These are phyloP conservation scores for Campylorhamphus procurvoides DNA, from an alignment of 2,113 vertebrate genomes.

Conservation along the genomic window DNA sequence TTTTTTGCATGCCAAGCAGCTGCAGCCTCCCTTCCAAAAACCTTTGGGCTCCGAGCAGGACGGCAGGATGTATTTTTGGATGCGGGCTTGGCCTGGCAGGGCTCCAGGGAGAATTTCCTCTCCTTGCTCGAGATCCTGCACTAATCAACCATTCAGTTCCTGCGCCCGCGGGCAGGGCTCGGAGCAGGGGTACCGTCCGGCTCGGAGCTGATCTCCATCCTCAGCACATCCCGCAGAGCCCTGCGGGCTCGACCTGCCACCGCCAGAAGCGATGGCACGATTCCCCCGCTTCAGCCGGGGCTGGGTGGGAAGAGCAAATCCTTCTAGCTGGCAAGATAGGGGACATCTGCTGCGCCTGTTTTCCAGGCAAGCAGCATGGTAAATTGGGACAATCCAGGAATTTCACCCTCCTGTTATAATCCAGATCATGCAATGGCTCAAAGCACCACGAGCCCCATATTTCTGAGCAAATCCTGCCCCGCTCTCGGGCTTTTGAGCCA, in stretches of 20 bases:
- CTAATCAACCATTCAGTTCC: conserved; percentile 14
- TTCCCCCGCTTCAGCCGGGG: background rate
- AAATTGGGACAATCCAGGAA: background rate
- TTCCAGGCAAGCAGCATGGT: background rate
- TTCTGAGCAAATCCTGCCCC: background rate
- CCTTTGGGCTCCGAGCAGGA: conserved; percentile 20
- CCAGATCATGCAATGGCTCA: background rate
- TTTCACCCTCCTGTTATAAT: background rate
- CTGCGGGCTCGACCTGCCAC: background rate
- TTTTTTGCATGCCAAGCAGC: conserved; percentile 24
- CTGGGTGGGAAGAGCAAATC: background rate
- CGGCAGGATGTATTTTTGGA: conserved; percentile 50
- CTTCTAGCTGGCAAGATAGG: background rate
- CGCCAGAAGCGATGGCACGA: background rate
- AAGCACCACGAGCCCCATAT: rapidly evolving
- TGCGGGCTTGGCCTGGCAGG: conserved; percentile 44
- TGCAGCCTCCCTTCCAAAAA: conserved; percentile 10
- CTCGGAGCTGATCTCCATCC: background rate
- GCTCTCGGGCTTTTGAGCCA: background rate
- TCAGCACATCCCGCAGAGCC: conserved; percentile 22
- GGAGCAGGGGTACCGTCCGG: conserved; percentile 15
- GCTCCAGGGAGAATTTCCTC: conserved; percentile 66
- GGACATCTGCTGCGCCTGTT: background rate
- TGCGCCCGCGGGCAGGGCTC: conserved; percentile 19
- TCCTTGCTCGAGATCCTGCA: conserved; percentile 16